phyloP scores from a whole-genome alignment of 2,888 invertebrate species.

The Ophion ellenae region DNA sequence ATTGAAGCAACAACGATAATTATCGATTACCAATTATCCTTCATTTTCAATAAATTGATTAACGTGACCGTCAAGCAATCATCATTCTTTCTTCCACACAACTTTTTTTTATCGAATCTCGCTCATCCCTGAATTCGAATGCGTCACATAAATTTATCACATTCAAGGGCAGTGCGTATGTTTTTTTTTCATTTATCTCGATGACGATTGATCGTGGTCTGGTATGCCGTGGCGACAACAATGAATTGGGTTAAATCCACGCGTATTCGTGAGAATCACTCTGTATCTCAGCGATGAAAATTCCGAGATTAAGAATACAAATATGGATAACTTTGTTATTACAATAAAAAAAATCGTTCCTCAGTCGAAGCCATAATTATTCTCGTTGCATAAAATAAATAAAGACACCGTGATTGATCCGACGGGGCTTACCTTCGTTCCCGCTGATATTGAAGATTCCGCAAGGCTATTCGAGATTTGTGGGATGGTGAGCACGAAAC shows the following conservation, averaged over 20 bases:
- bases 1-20: too few relatives aligned
- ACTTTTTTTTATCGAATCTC: background rate
- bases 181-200: slow-evolving; percentile 37
- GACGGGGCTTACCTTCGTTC: slow-evolving; percentile 28
- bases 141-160: background rate
- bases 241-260: slow-evolving; percentile 46
- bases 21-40: too few relatives aligned
- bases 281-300: background rate
- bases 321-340: background rate
- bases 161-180: slow-evolving; percentile 8
- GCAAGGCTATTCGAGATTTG: slow-evolving; percentile 32
- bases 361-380: background rate
- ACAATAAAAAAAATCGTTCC: background rate
- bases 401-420: background rate
- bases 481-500: too few relatives aligned
- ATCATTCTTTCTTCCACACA: too few relatives aligned
- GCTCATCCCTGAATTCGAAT: background rate
- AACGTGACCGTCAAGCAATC: too few relatives aligned
- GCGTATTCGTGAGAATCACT: background rate
- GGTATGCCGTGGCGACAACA: slow-evolving; percentile 25
- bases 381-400: background rate
- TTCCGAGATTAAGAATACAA: background rate
- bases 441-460: background rate
- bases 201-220: slow-evolving; percentile 27
- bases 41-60: too few relatives aligned